Evolutionary conservation across 2,113 vertebrate genomes (phyloP).

Genomic region (Tympanuchus pallidicinctus): DNA sequence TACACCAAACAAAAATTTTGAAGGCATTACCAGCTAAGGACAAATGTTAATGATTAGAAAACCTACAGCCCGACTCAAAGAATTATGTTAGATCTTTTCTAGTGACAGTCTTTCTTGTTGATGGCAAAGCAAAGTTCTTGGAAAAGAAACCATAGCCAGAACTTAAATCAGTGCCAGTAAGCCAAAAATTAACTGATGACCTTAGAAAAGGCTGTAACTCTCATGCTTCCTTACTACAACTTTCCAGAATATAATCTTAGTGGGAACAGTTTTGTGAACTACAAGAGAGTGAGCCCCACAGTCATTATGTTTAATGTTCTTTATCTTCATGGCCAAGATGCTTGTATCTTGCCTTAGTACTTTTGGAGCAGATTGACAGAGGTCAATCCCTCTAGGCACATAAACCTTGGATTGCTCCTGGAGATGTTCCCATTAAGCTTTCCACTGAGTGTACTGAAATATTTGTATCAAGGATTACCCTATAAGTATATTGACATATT

Average conservation of each 20-base stretch:
- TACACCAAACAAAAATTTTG: slow-evolving; percentile 36
- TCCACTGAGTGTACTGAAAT: background rate
- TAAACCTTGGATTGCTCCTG: background rate
- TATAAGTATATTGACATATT: background rate
- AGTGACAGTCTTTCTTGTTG: background rate
- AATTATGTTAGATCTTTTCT: background rate
- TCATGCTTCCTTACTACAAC: background rate
- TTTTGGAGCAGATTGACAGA: background rate
- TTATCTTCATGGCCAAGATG: background rate
- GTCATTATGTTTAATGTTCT: background rate
- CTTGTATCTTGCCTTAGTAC: background rate
- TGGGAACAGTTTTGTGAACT: background rate
- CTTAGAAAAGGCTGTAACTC: background rate
- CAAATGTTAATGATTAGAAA: slow-evolving; percentile 35
- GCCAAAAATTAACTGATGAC: background rate
- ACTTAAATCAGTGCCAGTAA: background rate
- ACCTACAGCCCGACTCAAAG: background rate
- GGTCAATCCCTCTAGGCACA: background rate
- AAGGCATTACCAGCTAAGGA: slow-evolving; percentile 2
- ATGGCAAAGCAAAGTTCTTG: background rate
- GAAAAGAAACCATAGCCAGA: background rate
- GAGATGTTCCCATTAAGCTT: background rate
- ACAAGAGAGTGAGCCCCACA: background rate
- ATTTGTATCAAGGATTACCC: background rate
- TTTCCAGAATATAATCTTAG: background rate